A percentile compares a stretch with the other conserved stretches of the same genome.
Conservation (phyloP, 2,888 invertebrate species). For the Hyles lineata region DNA sequence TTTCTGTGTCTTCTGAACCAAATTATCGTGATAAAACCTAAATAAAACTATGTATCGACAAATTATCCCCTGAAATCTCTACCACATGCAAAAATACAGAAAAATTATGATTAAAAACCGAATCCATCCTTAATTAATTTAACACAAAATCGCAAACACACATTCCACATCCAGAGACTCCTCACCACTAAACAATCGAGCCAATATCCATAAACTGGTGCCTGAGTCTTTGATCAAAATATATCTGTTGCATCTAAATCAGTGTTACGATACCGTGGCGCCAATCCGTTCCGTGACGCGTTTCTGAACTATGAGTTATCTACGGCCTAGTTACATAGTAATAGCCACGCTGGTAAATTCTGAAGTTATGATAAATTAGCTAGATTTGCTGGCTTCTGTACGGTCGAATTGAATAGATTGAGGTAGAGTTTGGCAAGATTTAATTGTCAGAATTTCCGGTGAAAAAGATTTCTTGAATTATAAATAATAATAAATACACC, state of each 20-base stretch:
- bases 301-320: slow-evolving; percentile 27
- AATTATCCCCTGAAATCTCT: too few relatives aligned
- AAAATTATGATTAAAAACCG: neutral
- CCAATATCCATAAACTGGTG: neutral
- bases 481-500: too few relatives aligned
- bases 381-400: neutral
- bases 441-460: too few relatives aligned
- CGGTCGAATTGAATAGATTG: neutral
- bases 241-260: slow-evolving; percentile 6
- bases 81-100: too few relatives aligned
- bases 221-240: neutral
- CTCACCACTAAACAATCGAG: neutral
- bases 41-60: too few relatives aligned
- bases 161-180: too few relatives aligned
- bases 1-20: too few relatives aligned
- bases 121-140: neutral
- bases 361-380: slow-evolving; percentile 8
- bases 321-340: slow-evolving; percentile 29
- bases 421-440: neutral
- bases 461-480: too few relatives aligned
- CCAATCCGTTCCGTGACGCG: slow-evolving; percentile 15
- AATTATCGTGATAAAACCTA: too few relatives aligned
- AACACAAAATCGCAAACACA: too few relatives aligned
- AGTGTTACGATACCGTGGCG: slow-evolving; percentile 7
- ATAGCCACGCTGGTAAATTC: neutral